phyloP scores from a whole-genome alignment of 2,888 invertebrate species.

The Sipha maydis region DNA sequence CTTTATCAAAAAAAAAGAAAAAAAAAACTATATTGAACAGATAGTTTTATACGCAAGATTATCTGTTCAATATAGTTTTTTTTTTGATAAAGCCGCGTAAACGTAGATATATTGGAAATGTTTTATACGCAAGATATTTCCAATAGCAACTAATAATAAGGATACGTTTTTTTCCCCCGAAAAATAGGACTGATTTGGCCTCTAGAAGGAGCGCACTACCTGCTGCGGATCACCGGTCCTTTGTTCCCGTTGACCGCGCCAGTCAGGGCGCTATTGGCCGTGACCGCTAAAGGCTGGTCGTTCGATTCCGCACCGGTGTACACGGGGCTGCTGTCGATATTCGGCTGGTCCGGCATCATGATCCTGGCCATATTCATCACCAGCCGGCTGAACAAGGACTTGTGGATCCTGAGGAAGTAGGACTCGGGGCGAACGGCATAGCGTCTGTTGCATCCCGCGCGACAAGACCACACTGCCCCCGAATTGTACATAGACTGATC shows the following conservation, averaged over 20 bases:
- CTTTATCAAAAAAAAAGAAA: neutral
- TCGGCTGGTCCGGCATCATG: conserved; percentile 48
- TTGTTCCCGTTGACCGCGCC: conserved; percentile 54
- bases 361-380: conserved; percentile 7
- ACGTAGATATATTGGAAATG: too few relatives aligned
- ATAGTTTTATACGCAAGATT: too few relatives aligned
- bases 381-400: conserved; percentile 40
- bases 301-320: conserved; percentile 42
- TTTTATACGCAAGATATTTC: too few relatives aligned
- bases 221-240: conserved; percentile 28
- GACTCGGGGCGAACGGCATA: neutral
- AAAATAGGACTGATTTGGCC: conserved; percentile 62
- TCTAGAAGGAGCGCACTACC: conserved; percentile 58
- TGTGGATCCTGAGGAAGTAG: conserved; percentile 45
- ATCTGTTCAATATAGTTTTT: too few relatives aligned
- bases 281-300: conserved; percentile 60
- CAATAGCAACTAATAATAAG: neutral
- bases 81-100: too few relatives aligned
- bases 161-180: neutral
- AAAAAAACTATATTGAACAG: neutral
- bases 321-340: conserved; percentile 44
- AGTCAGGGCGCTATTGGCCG: conserved; percentile 48
- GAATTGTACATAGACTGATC: too few relatives aligned
- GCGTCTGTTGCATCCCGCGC: too few relatives aligned
- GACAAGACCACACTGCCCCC: too few relatives aligned